Base-by-base conservation (phyloP, 2,797 vertebrate species). In the Chiropotes sagulatus region DNA sequence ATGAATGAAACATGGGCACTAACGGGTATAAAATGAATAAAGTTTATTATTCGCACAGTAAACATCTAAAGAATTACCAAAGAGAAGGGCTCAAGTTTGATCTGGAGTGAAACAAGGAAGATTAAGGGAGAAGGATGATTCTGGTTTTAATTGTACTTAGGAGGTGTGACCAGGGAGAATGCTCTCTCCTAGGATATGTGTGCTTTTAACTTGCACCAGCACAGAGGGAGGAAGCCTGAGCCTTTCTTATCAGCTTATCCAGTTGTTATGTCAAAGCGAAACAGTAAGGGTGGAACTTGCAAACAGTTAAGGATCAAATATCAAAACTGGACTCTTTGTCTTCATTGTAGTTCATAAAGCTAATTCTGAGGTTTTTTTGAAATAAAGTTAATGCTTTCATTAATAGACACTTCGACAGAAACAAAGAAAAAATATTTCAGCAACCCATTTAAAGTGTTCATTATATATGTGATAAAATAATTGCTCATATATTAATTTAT, bases 211-310 rank as follows among this genome's bases (percentile, higher is more conserved):
- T 48, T 61, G 20, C 9, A 1, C 15, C 11, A 58, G 6, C 22
- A 33, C 14, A 14, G 20, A 17, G 2, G 0, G 7, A 26, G 19
- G 19, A 4, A 73, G 6, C 14, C 12, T 17, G 0, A 0, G 57
- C 7, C 3, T 58, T 81, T 78, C 50, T 81, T 61, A 24, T 2
- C 36, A 57, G 4, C 33, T 54, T 85, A 7, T 28, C 79, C 48
- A 76, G 20, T 19, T 88, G 3, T 70, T 2, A 88, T 30, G 17
- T 46, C 54, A 85, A 90, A 70, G 4, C 8, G 15, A 14, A 75
- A 33, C 10, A 7, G 1, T 26, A 78, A 73, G 15, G 5, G 11
- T 58, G 17, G 44, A 44, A 0, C 11, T 50, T 84, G 24, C 78
- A 61, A 19, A 17, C 1, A 85, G 3, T 57, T 76, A 15, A 10